Percentiles rank a stretch among this genome's conserved stretches.
phyloP scores from a whole-genome alignment of 2,888 invertebrate genomes.

The Perizoma flavofasciatum region DNA sequence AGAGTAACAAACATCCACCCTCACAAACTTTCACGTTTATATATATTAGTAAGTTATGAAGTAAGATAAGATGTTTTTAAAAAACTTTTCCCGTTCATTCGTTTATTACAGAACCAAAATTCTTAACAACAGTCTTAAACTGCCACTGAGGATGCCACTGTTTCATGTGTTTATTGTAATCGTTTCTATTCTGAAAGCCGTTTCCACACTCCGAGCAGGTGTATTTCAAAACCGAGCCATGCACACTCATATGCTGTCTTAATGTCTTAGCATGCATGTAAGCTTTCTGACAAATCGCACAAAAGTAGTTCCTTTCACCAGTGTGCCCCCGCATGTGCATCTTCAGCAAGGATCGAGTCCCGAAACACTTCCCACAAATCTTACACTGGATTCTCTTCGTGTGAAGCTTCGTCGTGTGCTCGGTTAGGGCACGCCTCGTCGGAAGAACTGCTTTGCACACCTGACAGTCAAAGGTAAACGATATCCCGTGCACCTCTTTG shows the following conservation, averaged over 20 bases:
- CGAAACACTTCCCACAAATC: slow-evolving; percentile 73
- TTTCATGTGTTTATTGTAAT: slow-evolving; percentile 71
- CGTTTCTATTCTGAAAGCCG: slow-evolving; percentile 67
- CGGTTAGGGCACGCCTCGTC: slow-evolving; percentile 69
- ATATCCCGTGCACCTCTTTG: slow-evolving; percentile 69
- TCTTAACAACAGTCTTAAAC: slow-evolving; percentile 62
- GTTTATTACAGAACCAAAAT: slow-evolving; percentile 51
- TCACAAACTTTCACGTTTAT: too few species aligned
- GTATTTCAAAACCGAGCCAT: slow-evolving; percentile 66
- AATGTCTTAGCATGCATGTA: slow-evolving; percentile 75
- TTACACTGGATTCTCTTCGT: slow-evolving; percentile 73
- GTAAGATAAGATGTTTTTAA: too few species aligned
- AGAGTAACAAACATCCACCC: too few species aligned
- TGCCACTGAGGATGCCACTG: slow-evolving; percentile 76
- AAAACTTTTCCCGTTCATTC: slow-evolving; percentile 15
- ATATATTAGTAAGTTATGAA: too few species aligned
- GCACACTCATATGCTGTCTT: slow-evolving; percentile 72
- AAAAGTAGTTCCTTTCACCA: slow-evolving; percentile 72
- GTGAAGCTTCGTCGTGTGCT: slow-evolving; percentile 72
- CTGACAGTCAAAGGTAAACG: slow-evolving; percentile 70
- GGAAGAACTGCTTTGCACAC: slow-evolving; percentile 64
- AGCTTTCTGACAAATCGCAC: slow-evolving; percentile 68
- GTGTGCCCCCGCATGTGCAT: slow-evolving; percentile 73
- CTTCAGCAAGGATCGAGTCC: slow-evolving; percentile 65
- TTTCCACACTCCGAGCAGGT: slow-evolving; percentile 68